Percentiles rank a stretch among this genome's conserved stretches.
Conservation (phyloP, 2,888 invertebrate species). For the Epistrophe eligans region DNA sequence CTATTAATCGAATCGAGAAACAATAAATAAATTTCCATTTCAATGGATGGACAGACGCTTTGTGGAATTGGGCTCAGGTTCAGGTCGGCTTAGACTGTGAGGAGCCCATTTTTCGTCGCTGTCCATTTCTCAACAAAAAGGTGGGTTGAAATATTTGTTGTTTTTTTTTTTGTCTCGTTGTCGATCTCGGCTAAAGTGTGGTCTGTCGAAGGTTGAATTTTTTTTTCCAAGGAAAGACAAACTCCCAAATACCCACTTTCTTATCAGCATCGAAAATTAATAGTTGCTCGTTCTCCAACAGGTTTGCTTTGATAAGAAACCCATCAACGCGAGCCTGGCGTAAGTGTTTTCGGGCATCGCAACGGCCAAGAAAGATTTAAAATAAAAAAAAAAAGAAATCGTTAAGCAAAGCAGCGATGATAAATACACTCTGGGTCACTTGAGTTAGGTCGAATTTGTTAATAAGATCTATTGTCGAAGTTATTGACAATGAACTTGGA, state of each 20-base stretch:
- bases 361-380: constrained; percentile 55
- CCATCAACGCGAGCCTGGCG: constrained; percentile 66
- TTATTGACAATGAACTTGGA: too few species aligned
- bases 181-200: constrained; percentile 55
- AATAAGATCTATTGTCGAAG: background rate
- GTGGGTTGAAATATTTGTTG: constrained; percentile 28
- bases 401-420: constrained; percentile 55
- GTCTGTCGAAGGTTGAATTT: constrained; percentile 55
- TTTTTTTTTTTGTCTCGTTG: constrained; percentile 29
- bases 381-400: constrained; percentile 33
- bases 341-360: constrained; percentile 66
- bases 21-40: constrained; percentile 76
- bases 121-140: constrained; percentile 20
- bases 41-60: constrained; percentile 46
- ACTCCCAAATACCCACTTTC: constrained; percentile 70
- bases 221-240: constrained; percentile 56
- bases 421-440: constrained; percentile 26
- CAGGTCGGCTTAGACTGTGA: constrained; percentile 57
- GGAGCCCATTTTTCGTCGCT: constrained; percentile 64
- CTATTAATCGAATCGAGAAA: constrained; percentile 73
- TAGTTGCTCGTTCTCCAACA: constrained; percentile 74
- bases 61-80: background rate
- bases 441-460: background rate
- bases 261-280: constrained; percentile 73
- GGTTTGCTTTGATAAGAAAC: constrained; percentile 72